Conservation (phyloP, 1,140 invertebrate genomes). For the Apis cerana region DNA sequence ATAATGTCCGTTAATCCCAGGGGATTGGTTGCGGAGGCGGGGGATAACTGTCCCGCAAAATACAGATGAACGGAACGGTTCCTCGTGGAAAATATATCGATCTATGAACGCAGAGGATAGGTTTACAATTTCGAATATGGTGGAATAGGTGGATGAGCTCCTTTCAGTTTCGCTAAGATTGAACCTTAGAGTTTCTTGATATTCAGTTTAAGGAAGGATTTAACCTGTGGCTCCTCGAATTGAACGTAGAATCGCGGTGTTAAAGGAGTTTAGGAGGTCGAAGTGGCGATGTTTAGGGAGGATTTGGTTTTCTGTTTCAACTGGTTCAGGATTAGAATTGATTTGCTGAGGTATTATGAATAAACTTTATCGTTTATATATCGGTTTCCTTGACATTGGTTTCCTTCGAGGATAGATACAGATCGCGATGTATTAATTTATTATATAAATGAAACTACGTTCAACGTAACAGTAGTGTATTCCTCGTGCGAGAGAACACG, state of each 20-base stretch:
- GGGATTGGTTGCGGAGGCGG: not conserved
- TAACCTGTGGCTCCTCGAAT: not conserved
- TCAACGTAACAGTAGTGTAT: too few relatives aligned
- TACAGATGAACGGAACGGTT: conserved; percentile 35
- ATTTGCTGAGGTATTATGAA: too few relatives aligned
- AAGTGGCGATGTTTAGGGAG: not conserved
- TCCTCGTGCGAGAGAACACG: too few relatives aligned
- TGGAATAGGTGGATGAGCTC: not conserved
- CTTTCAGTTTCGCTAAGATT: not conserved
- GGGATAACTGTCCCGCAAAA: conserved; percentile 12
- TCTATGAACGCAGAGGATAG: too few relatives aligned
- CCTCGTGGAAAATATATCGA: not conserved
- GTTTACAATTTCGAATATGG: not conserved
- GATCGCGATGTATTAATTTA: too few relatives aligned
- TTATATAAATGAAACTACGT: too few relatives aligned
- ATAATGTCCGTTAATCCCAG: conserved; percentile 58
- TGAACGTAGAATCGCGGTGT: not conserved
- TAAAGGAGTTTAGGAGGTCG: not conserved
- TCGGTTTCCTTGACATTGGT: too few relatives aligned
- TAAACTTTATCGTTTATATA: too few relatives aligned
- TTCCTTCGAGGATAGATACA: too few relatives aligned
- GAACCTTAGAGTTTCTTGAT: not conserved
- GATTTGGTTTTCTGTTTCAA: not conserved
- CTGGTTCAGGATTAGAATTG: not conserved
- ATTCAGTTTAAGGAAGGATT: not conserved